Conservation (phyloP, 1,140 invertebrate genomes). For the Drosophila varians region DNA sequence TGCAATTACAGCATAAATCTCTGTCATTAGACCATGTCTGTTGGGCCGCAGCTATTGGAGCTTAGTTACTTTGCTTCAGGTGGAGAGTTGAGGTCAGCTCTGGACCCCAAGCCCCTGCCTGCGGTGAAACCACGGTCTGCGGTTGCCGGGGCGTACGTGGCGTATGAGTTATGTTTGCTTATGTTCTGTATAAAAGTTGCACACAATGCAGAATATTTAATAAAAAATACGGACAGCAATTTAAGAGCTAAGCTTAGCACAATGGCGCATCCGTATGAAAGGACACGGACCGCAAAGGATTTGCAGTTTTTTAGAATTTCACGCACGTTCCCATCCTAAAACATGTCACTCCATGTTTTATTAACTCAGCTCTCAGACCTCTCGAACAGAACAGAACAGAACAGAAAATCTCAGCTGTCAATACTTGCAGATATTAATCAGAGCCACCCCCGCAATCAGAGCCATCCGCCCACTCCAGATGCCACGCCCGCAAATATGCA, state of each 20-base stretch:
- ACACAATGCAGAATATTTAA: slow-evolving; percentile 49
- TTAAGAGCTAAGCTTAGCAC: slow-evolving; percentile 36
- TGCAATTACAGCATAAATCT: slow-evolving; percentile 80
- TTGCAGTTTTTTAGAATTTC: slow-evolving; percentile 53
- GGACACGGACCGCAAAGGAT: slow-evolving; percentile 21
- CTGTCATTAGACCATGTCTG: slow-evolving; percentile 80
- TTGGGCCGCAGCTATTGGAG: slow-evolving; percentile 39
- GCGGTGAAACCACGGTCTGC: slow-evolving; percentile 19
- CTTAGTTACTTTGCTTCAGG: slow-evolving; percentile 18
- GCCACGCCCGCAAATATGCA: slow-evolving; percentile 36
- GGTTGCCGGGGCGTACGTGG: slow-evolving; percentile 49
- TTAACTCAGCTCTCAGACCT: slow-evolving; percentile 54
- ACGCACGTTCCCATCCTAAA: slow-evolving; percentile 56
- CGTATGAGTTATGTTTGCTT: slow-evolving; percentile 65
- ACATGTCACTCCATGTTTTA: slow-evolving; percentile 72
- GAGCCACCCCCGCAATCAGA: slow-evolving; percentile 13
- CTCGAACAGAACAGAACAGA: too few relatives aligned
- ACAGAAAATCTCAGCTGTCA: slow-evolving; percentile 75
- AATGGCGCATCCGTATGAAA: slow-evolving; percentile 12
- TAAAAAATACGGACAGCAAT: slow-evolving; percentile 47
- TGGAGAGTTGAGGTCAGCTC: slow-evolving; percentile 27
- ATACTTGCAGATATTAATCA: slow-evolving; percentile 78
- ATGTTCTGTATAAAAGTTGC: slow-evolving; percentile 27
- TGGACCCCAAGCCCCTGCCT: neutral
- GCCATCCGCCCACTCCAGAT: neutral